phyloP scores from a whole-genome alignment of 2,797 vertebrate genomes.

The Chaenodraco wilsoni region DNA sequence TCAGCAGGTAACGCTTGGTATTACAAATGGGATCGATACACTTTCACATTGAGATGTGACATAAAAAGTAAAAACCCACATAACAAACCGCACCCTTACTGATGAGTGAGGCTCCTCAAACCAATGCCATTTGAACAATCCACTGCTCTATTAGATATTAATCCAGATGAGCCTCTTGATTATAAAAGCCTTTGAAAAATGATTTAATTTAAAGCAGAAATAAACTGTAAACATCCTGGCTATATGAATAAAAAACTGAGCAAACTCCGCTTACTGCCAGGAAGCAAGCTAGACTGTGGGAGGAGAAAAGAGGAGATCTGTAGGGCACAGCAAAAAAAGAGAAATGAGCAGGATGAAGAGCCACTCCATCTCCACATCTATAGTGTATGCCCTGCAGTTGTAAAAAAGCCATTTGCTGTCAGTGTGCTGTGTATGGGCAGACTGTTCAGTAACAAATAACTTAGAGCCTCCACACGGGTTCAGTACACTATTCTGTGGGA shows the following conservation, averaged over 20 bases:
- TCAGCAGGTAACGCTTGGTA: not conserved
- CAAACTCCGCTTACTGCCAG: constrained; percentile 8
- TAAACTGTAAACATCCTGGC: not conserved
- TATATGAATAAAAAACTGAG: constrained; percentile 12
- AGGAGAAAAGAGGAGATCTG: constrained; percentile 36
- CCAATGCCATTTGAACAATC: not conserved
- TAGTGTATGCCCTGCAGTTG: constrained; percentile 41
- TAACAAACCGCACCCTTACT: not conserved
- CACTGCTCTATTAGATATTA: not conserved
- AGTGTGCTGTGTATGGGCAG: constrained; percentile 25
- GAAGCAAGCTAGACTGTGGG: not conserved
- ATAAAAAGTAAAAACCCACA: constrained; percentile 10
- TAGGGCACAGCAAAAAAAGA: constrained; percentile 2
- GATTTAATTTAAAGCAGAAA: not conserved
- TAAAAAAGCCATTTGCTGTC: constrained; percentile 31
- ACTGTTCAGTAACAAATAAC: constrained; percentile 48
- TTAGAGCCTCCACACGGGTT: constrained; percentile 33
- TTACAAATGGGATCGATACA: constrained; percentile 6
- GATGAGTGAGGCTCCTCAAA: constrained; percentile 6
- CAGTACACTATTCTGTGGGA: constrained; percentile 38
- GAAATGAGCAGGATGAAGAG: constrained; percentile 46
- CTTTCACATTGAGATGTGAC: not conserved
- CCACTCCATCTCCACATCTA: constrained; percentile 43
- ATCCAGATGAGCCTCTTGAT: not conserved
- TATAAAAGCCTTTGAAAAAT: not conserved